Conservation (phyloP, 2,797 vertebrate genomes). For the Anabacerthia variegaticeps region DNA sequence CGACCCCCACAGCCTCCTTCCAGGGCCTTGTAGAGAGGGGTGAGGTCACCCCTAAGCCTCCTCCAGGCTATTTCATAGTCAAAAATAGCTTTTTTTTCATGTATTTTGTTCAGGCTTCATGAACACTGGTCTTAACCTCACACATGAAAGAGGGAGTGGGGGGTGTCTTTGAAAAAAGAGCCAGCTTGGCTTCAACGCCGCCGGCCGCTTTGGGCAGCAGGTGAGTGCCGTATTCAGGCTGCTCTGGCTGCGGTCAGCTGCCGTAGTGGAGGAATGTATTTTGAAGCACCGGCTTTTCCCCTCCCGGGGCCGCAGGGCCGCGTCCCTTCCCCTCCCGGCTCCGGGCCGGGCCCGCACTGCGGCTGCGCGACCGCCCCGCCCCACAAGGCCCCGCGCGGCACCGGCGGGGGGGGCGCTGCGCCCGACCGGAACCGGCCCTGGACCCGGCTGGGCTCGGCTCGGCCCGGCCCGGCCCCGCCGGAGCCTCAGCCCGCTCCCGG, state of each 20-base stretch:
- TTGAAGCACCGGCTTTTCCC: rapidly evolving
- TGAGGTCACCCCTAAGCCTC: too few species aligned
- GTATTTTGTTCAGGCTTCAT: neutral
- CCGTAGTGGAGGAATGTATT: rapidly evolving
- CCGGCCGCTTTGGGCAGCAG: neutral
- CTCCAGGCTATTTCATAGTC: neutral
- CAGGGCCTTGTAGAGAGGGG: neutral
- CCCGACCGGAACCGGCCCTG: too few species aligned
- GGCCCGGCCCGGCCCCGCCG: too few species aligned
- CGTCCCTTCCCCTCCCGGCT: neutral
- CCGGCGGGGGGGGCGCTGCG: too few species aligned
- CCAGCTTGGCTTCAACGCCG: neutral
- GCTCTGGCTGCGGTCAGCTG: neutral
- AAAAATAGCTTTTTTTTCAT: neutral
- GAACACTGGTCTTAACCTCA: neutral
- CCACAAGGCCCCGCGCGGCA: neutral
- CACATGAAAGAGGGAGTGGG: rapidly evolving
- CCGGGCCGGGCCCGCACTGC: neutral
- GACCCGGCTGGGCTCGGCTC: neutral
- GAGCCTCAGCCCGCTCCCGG: too few species aligned
- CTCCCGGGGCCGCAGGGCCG: rapidly evolving
- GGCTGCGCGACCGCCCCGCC: neutral
- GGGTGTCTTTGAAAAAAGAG: rapidly evolving
- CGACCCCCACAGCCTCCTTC: rapidly evolving
- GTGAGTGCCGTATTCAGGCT: too few species aligned